Evolutionary conservation across 2,797 vertebrate genomes (phyloP), one percentile per base, ranked within the genome.

Genomic region (Stomatorhinus walkeri): DNA sequence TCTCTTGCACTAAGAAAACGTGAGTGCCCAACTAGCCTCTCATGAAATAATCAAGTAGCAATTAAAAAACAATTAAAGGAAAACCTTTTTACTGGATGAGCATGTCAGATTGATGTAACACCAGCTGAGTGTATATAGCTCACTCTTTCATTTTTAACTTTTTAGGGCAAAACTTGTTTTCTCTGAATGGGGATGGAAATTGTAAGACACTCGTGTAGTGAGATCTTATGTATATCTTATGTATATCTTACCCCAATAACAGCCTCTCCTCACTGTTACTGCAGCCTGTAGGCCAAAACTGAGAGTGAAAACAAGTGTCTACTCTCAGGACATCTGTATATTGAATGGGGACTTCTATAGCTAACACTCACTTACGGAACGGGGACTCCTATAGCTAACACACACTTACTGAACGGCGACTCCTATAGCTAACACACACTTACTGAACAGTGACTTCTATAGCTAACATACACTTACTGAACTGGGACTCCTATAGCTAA

Each of bases 31-130:
- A 40, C 59, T 64, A 64, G 81, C 16, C 59, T 46, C 59, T 40
- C 8, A 16, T 89, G 40, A 72, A 59, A 32, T 86, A 85, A 88
- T 88, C 49, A 84, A 36, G 48, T 48, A 54, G 48, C 51, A 72
- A 64, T 87, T 28, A 85, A 85, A 85, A 51, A 51, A 51, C 19
- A 43, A 48, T 83, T 83, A 83, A 36, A 79, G 28, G 28, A 48
- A 83, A 43, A 83, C 19, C n/a, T 28, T 51, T 24, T 84, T 52
- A 32, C 49, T 56, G 22, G 56, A 16, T 86, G 59, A 68, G 87
- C 28, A 54, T 49, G 81, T 22, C 22, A 81, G 16, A 81, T n/a
- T 81, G 76, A 81, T 43, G 32, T 19, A 43, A 51, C 81, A 48
- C 3, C 10, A 51, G n/a, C 19, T 48, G 46, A 24, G 81, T 12